Base-by-base conservation (phyloP, 2,888 invertebrate genomes). In the Tetranychus truncatus region DNA sequence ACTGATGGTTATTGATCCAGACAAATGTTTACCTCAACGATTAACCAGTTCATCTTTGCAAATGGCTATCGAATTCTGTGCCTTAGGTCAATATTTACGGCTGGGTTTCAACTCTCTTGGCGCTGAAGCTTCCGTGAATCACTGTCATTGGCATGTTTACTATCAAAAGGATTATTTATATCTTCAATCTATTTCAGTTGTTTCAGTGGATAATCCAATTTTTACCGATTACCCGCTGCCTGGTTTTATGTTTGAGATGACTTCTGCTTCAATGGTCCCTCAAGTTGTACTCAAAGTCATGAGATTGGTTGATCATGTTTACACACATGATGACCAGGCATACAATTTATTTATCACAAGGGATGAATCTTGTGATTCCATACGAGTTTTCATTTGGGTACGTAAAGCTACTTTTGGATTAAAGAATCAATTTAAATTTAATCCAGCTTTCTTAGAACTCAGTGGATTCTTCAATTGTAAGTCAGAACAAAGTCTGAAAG, bases 71-170 rank as follows among this genome's bases (percentile, higher is more conserved):
- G 45, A 34, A 71, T 45, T 72, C 44, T 45, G 76, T n/a, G 65
- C 74, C 8, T 44, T 75, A 34, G 75, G 73, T 15, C 73, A 55
- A 20, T 83, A 86, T 78, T 84, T 90, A 74, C 86, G 89, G 76
- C 84, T 91, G 77, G 89, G 89, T 6, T 94, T 90, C 81, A 95
- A 95, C 83, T 90, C 92, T 81, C 85, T 93, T 7, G 90, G 92
- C 81, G 94, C 89, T 0, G 86, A 88, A 81, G 93, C 94, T 8
- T 92, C 92, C 0, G 92, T 95, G 0, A 95, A 95, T 83, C 94
- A 95, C 82, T 86, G 91, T 24, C 94, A 95, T 82, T 88, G 89
- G 80, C 94, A 94, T 83, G 81, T 90, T 1, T 87, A 91, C 80
- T 86, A 89, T 78, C 84, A 89, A 73, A 83, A 85, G 74, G 82